phyloP scores from a whole-genome alignment of 2,888 invertebrate genomes.

The Dastarcus helophoroides region DNA sequence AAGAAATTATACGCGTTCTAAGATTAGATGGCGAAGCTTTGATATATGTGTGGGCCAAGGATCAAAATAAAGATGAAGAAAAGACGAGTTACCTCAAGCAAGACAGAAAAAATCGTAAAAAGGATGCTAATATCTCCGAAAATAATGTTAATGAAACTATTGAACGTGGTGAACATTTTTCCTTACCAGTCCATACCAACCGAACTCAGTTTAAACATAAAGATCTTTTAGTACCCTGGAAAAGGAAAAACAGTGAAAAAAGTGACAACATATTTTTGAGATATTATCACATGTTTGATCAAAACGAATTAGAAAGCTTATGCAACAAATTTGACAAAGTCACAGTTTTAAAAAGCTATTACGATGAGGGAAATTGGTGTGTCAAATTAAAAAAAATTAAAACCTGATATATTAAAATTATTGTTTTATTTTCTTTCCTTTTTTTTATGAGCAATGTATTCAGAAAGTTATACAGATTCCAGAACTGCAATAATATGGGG shows the following conservation, averaged over 20 bases:
- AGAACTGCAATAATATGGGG: no score
- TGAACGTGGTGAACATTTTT: slow-evolving; percentile 20
- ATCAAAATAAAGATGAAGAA: slow-evolving; percentile 57
- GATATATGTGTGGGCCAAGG: slow-evolving; percentile 94
- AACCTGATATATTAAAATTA: neutral
- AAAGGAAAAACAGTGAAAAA: slow-evolving; percentile 41
- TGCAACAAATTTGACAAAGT: slow-evolving; percentile 45
- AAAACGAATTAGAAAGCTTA: slow-evolving; percentile 63
- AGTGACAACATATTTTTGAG: slow-evolving; percentile 53
- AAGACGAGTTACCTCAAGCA: slow-evolving; percentile 62
- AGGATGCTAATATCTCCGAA: slow-evolving; percentile 23
- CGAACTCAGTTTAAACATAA: slow-evolving; percentile 80
- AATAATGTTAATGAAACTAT: slow-evolving; percentile 21
- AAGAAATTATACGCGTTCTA: slow-evolving; percentile 66
- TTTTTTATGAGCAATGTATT: no score
- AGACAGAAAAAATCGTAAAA: slow-evolving; percentile 40
- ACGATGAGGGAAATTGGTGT: slow-evolving; percentile 97
- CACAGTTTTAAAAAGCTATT: slow-evolving; percentile 58
- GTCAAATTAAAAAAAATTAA: slow-evolving; percentile 56
- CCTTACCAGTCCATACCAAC: slow-evolving; percentile 77
- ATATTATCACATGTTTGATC: slow-evolving; percentile 89
- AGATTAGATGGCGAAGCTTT: slow-evolving; percentile 63
- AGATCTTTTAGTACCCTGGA: slow-evolving; percentile 96
- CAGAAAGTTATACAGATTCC: no score
- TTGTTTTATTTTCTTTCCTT: no score